These are phyloP conservation scores for Neolamprologus devosi DNA, from an alignment of 2,113 vertebrate species.

Conservation along the genomic window DNA sequence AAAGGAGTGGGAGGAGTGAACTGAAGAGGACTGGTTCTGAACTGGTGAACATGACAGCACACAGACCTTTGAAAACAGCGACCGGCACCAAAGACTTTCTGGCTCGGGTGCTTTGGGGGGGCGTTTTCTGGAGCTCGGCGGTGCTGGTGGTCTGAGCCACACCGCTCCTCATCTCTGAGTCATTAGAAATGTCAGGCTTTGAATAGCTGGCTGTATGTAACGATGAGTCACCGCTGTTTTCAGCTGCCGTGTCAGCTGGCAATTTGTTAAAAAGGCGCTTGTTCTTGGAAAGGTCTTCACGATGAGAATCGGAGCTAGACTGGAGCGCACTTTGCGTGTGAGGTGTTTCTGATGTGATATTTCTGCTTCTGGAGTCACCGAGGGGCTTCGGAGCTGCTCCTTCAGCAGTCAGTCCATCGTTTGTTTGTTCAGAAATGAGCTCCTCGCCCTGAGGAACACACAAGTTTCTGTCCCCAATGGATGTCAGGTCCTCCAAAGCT, in stretches of 20 bases:
- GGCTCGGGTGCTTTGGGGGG: slow-evolving; percentile 42
- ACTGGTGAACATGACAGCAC: slow-evolving; percentile 48
- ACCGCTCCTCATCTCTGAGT: slow-evolving; percentile 17
- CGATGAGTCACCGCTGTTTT: slow-evolving; percentile 19
- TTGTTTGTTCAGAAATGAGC: background rate
- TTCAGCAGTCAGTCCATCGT: background rate
- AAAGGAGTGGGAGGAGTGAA: slow-evolving; percentile 55
- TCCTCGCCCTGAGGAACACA: background rate
- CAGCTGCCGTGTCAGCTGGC: background rate
- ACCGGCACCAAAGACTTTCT: slow-evolving; percentile 73
- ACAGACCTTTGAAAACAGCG: slow-evolving; percentile 73
- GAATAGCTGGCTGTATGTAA: background rate
- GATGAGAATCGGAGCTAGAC: background rate
- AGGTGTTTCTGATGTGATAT: background rate
- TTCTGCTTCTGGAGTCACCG: background rate
- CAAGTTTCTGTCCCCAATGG: slow-evolving; percentile 30
- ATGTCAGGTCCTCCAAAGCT: slow-evolving; percentile 61
- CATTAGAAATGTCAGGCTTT: slow-evolving; percentile 14
- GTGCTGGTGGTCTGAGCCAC: slow-evolving; percentile 12
- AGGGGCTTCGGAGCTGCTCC: background rate
- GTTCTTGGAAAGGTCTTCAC: background rate
- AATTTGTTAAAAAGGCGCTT: background rate
- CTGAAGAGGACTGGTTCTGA: slow-evolving; percentile 44
- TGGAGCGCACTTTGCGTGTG: background rate
- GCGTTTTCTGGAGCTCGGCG: slow-evolving; percentile 36